Percentiles rank a stretch among this genome's conserved stretches.
phyloP scores from a whole-genome alignment of 2,888 invertebrate species.

The Pachliopta kotzebuea region DNA sequence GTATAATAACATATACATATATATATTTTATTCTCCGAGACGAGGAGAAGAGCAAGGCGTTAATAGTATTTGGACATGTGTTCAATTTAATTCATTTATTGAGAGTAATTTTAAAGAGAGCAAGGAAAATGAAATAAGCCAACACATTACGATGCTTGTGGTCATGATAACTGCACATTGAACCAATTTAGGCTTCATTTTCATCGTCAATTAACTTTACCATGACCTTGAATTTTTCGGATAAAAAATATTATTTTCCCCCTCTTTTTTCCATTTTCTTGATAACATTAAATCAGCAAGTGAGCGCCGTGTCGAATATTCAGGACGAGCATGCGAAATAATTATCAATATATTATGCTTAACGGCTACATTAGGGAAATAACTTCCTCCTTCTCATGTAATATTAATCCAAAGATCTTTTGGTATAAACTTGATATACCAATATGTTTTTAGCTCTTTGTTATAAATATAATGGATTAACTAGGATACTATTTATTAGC shows the following conservation, averaged over 20 bases:
- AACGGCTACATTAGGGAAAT: conserved; percentile 71
- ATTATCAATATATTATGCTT: conserved; percentile 71
- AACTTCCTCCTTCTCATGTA: conserved; percentile 53
- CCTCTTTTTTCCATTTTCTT: conserved; percentile 13
- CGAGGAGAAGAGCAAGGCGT: too few species aligned
- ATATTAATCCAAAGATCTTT: conserved; percentile 49
- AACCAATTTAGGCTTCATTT: too few species aligned
- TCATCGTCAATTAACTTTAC: too few species aligned
- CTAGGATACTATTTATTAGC: neutral
- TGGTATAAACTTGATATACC: conserved; percentile 23
- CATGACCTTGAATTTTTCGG: neutral
- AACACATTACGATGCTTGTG: too few species aligned
- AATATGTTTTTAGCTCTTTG: conserved; percentile 17
- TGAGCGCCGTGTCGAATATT: conserved; percentile 47
- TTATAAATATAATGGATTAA: neutral
- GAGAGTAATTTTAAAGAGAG: too few species aligned
- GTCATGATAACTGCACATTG: too few species aligned
- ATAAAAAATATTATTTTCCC: neutral
- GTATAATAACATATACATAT: too few species aligned
- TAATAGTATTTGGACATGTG: too few species aligned
- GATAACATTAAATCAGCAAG: conserved; percentile 28
- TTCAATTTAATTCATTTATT: too few species aligned
- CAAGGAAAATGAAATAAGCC: too few species aligned
- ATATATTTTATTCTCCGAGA: too few species aligned
- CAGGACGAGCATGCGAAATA: conserved; percentile 55